Conservation (phyloP, 2,888 invertebrate species). For the Hartigia nigra region DNA sequence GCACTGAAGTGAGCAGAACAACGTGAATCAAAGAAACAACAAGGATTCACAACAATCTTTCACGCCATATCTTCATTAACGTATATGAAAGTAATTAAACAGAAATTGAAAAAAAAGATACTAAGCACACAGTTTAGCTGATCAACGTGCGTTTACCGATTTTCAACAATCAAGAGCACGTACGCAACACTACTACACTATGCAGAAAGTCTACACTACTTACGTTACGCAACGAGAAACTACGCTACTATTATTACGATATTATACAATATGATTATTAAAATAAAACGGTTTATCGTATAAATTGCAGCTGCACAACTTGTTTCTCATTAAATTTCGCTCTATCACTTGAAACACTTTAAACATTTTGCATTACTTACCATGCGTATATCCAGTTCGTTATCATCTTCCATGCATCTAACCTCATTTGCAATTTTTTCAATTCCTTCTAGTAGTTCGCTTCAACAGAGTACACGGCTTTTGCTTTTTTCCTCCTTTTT, state of each 20-base stretch:
- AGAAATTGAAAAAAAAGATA: not conserved
- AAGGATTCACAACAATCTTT: not conserved
- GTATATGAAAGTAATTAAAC: not conserved
- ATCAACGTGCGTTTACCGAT: not conserved
- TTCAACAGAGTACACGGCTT: not conserved
- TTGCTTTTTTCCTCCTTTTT: not conserved
- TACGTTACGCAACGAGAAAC: slow-evolving; percentile 29
- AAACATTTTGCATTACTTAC: not conserved
- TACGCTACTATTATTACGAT: slow-evolving; percentile 34
- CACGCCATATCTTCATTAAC: not conserved
- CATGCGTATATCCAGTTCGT: not conserved
- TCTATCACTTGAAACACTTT: not conserved
- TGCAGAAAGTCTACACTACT: slow-evolving; percentile 18
- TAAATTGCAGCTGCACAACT: slow-evolving; percentile 15
- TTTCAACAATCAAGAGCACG: not conserved
- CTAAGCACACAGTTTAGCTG: not conserved
- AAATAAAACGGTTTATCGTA: slow-evolving; percentile 57
- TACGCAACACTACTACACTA: slow-evolving; percentile 3
- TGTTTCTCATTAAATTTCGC: not conserved
- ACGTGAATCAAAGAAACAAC: not conserved
- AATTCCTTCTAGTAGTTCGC: not conserved
- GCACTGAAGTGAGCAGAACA: not conserved
- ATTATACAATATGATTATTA: slow-evolving; percentile 54
- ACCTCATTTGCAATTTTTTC: not conserved
- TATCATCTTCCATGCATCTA: not conserved